These are phyloP conservation scores for Macaria liturata DNA, from an alignment of 2,888 invertebrate species.

Conservation along the genomic window DNA sequence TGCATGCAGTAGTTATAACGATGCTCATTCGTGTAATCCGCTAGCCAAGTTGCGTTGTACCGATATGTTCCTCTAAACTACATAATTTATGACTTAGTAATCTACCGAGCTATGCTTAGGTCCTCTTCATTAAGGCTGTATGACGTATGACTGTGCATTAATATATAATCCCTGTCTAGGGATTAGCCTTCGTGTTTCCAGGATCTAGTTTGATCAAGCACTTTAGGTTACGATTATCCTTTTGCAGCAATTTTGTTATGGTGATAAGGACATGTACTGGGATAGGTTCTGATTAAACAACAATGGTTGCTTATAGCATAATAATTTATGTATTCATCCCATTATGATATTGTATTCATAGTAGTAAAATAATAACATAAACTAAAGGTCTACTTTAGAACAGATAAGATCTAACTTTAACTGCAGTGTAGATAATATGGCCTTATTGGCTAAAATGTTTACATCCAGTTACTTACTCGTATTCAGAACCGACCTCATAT, in stretches of 20 bases:
- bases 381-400: too few species aligned
- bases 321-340: too few species aligned
- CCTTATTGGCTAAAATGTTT: too few species aligned
- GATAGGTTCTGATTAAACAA: too few species aligned
- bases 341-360: too few species aligned
- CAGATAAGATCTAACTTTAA: too few species aligned
- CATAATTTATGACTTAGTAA: conserved; percentile 32
- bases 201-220: conserved; percentile 3
- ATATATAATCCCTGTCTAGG: conserved; percentile 22
- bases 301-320: too few species aligned
- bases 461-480: too few species aligned
- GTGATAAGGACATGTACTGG: not conserved
- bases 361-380: too few species aligned
- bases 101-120: conserved; percentile 25
- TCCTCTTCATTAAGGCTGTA: conserved; percentile 31
- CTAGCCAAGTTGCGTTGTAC: conserved; percentile 21
- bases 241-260: conserved; percentile 6
- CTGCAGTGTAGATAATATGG: too few species aligned
- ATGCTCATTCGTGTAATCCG: conserved; percentile 15
- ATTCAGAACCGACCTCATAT: too few species aligned
- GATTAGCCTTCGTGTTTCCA: conserved; percentile 22
- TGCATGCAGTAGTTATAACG: not conserved
- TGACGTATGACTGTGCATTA: conserved; percentile 28
- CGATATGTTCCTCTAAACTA: conserved; percentile 24
- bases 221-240: not conserved